Percentiles rank a stretch among this genome's conserved stretches.
These are phyloP conservation scores for Catajapyx aquilonaris DNA, from an alignment of 1,140 invertebrate genomes.

Conservation along the genomic window DNA sequence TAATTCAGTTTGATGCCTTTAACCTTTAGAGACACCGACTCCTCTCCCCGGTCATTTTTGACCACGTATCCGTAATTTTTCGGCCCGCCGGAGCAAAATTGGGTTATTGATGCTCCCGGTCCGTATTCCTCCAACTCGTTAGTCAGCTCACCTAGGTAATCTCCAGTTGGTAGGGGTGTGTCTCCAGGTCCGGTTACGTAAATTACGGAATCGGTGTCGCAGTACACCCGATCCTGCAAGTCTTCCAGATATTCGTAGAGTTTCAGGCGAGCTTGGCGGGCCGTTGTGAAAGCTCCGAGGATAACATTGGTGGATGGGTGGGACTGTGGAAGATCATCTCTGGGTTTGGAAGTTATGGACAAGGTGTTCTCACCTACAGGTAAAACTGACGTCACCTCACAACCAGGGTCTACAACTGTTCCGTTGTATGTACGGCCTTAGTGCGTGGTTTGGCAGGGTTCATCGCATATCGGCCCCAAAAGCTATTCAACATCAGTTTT, in stretches of 20 bases:
- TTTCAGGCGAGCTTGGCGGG: constrained; percentile 19
- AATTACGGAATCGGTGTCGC: constrained; percentile 20
- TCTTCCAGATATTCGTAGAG: constrained; percentile 18
- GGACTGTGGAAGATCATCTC: constrained; percentile 7
- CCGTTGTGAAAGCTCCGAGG: constrained; percentile 19
- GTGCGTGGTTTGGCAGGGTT: constrained; percentile 14
- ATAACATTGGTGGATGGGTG: constrained; percentile 15
- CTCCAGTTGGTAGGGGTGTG: constrained; percentile 11
- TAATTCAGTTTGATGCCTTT: too few species aligned
- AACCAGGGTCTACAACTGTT: constrained; percentile 13
- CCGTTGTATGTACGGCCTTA: constrained; percentile 11
- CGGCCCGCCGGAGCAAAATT: too few species aligned
- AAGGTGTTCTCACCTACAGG: constrained; percentile 13
- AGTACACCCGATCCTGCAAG: constrained; percentile 18
- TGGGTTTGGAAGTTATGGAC: constrained; percentile 12
- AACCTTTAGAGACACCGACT: too few species aligned
- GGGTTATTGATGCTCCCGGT: constrained; percentile 13
- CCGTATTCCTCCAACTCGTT: constrained; percentile 16
- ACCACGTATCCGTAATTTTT: too few species aligned
- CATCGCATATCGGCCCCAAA: constrained; percentile 17
- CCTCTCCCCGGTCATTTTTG: too few species aligned
- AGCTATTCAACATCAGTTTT: constrained; percentile 13
- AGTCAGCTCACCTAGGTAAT: constrained; percentile 17
- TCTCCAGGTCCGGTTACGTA: constrained; percentile 10
- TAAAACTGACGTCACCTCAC: constrained; percentile 10